Evolutionary conservation across 2,113 vertebrate genomes (phyloP).

Genomic region (Perca schrenkii): DNA sequence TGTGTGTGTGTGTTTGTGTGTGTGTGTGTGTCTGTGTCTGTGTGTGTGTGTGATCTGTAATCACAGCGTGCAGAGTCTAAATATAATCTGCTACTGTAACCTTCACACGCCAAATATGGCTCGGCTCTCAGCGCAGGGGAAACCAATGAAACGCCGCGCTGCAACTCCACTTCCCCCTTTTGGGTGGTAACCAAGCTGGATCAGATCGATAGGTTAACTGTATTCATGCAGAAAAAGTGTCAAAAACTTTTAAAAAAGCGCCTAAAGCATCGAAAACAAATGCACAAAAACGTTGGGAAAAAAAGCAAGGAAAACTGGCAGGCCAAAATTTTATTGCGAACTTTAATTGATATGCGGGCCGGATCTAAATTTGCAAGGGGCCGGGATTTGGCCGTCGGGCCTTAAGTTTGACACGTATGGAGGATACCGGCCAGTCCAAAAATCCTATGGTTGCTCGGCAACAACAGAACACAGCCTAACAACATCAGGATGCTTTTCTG

Average conservation of each 20-base stretch:
- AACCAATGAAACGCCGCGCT: slow-evolving; percentile 31
- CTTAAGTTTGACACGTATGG: not conserved
- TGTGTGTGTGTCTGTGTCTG: no score
- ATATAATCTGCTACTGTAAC: slow-evolving; percentile 57
- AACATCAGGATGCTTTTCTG: slow-evolving; percentile 13
- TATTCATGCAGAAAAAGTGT: no score
- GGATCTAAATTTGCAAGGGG: no score
- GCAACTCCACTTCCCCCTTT: slow-evolving; percentile 19
- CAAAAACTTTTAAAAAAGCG: no score
- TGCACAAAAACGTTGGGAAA: no score
- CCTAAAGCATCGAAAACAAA: no score
- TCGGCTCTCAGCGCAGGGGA: slow-evolving; percentile 2
- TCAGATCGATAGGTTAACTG: no score
- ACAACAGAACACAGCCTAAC: slow-evolving; percentile 33
- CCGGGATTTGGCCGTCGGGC: no score
- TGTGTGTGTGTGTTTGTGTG: no score
- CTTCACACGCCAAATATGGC: slow-evolving; percentile 59
- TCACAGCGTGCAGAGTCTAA: slow-evolving; percentile 44
- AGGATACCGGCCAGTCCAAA: not conserved
- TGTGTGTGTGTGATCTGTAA: not conserved
- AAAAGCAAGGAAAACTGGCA: no score
- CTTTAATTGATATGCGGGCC: no score
- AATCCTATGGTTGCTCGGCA: slow-evolving; percentile 32
- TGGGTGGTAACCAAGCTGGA: slow-evolving; percentile 31
- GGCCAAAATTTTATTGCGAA: no score